Evolutionary conservation across 2,113 vertebrate genomes (phyloP).

Genomic region (Pseudonaja textilis): DNA sequence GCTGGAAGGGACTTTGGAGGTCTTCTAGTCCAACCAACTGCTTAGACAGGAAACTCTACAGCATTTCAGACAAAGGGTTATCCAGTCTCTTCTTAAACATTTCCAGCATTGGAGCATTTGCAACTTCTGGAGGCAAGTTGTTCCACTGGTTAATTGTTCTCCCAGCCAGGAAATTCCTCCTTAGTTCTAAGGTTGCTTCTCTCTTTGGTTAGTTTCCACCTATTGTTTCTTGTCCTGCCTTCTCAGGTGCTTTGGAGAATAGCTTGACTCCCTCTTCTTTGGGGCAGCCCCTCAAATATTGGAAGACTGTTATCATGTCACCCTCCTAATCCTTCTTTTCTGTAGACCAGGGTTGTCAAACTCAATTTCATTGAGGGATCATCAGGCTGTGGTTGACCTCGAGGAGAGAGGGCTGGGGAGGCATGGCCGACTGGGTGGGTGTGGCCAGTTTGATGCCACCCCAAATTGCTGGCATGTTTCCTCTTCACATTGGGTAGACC

Average conservation of each 20-base stretch:
- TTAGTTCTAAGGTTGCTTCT: background rate
- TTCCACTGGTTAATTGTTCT: background rate
- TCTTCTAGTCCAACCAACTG: background rate
- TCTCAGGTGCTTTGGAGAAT: background rate
- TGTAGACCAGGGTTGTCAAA: too few relatives aligned
- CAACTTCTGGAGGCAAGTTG: background rate
- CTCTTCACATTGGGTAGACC: too few relatives aligned
- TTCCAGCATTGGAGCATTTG: fast-evolving
- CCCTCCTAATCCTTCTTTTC: too few relatives aligned
- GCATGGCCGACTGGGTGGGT: too few relatives aligned
- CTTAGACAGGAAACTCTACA: too few relatives aligned
- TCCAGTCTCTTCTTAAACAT: background rate
- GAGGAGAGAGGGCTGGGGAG: too few relatives aligned
- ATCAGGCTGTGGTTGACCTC: too few relatives aligned
- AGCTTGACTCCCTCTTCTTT: background rate
- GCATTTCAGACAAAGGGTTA: background rate
- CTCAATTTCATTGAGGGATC: too few relatives aligned
- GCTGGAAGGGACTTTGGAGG: background rate
- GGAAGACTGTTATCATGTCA: background rate
- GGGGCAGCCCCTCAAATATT: background rate
- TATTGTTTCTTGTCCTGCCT: background rate
- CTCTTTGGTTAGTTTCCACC: background rate
- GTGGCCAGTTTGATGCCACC: too few relatives aligned
- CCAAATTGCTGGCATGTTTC: too few relatives aligned
- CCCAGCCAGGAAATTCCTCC: background rate